A percentile compares a stretch with the other conserved stretches of the same genome.
Evolutionary conservation across 2,888 invertebrate genomes (phyloP).

Genomic region (Cantharis nigra): DNA sequence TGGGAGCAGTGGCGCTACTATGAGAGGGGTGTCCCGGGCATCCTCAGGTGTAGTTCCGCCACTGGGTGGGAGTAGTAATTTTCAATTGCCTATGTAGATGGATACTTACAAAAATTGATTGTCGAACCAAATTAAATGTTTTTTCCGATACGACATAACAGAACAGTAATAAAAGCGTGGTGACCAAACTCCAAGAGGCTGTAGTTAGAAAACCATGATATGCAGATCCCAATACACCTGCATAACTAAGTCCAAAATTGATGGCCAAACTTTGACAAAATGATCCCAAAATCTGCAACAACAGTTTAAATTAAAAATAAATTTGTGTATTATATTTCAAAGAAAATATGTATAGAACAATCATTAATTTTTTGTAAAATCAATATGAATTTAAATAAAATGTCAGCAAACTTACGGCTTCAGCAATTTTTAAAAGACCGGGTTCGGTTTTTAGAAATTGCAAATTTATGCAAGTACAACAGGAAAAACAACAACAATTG

Average conservation of each 20-base stretch:
- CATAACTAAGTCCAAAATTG: slow-evolving; percentile 76
- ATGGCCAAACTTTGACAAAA: slow-evolving; percentile 81
- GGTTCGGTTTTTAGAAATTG: slow-evolving; percentile 73
- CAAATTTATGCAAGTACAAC: slow-evolving; percentile 80
- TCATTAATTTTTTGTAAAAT: no score
- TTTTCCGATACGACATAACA: slow-evolving; percentile 81
- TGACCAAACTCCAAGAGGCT: slow-evolving; percentile 79
- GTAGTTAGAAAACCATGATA: slow-evolving; percentile 82
- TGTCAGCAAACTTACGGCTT: slow-evolving; percentile 67
- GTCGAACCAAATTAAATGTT: slow-evolving; percentile 74
- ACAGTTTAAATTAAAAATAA: no score
- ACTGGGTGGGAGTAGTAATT: no score
- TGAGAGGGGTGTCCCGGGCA: no score
- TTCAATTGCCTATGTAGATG: background rate
- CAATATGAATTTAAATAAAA: background rate
- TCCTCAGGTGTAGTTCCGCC: no score
- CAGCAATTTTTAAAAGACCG: slow-evolving; percentile 75
- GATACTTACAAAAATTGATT: slow-evolving; percentile 80
- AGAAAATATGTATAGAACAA: no score
- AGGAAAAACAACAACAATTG: slow-evolving; percentile 74
- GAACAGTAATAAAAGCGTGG: slow-evolving; percentile 72
- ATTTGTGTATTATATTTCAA: background rate
- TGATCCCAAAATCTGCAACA: slow-evolving; percentile 72
- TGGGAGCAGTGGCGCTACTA: no score
- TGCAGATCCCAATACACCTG: slow-evolving; percentile 75